Evolutionary conservation across 2,113 vertebrate genomes (phyloP).

Genomic region (human): DNA sequence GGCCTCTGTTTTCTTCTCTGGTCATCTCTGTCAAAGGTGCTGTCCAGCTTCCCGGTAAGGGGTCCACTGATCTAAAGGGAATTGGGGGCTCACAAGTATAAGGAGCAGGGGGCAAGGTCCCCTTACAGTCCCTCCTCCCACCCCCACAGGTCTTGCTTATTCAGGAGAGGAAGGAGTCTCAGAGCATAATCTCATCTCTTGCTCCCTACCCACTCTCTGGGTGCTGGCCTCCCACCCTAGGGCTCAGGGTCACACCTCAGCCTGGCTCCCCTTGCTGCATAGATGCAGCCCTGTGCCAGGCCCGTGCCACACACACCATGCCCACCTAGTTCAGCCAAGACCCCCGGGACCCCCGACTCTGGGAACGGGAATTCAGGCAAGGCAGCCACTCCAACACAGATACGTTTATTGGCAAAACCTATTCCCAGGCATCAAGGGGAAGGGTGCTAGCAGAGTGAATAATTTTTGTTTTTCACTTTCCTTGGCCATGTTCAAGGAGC

Average conservation of each 20-base stretch:
- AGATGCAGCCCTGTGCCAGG: neutral
- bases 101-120: neutral
- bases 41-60: neutral
- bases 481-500: neutral
- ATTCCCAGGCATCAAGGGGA: neutral
- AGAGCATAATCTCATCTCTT: neutral
- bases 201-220: neutral
- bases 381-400: neutral
- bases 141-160: neutral
- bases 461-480: neutral
- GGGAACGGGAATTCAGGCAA: neutral
- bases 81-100: neutral
- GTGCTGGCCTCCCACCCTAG: neutral
- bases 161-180: neutral
- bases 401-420: conserved; percentile 61
- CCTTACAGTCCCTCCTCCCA: neutral
- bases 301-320: neutral
- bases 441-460: neutral
- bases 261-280: neutral
- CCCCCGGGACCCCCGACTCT: accelerated
- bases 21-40: neutral
- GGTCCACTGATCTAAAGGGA: neutral
- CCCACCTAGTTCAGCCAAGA: neutral
- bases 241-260: neutral
- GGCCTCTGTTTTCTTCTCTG: neutral